Conservation (phyloP, 2,888 invertebrate genomes). For the Nomada goodeniana region DNA sequence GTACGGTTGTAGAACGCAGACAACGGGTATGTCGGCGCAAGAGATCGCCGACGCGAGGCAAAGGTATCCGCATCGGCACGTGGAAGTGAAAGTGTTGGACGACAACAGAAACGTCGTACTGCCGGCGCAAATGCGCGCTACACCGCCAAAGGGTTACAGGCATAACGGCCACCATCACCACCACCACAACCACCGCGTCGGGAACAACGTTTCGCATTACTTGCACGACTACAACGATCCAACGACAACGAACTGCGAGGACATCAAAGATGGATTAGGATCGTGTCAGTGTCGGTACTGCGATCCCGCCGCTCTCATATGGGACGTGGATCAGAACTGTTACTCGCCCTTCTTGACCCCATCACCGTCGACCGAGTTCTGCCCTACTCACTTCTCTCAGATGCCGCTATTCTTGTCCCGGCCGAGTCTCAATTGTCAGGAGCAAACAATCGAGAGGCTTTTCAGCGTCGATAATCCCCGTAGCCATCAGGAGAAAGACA, state of each 20-base stretch:
- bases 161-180: conserved; percentile 60
- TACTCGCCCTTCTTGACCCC: conserved; percentile 86
- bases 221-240: conserved; percentile 65
- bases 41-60: conserved; percentile 82
- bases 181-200: conserved; percentile 45
- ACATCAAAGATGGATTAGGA: conserved; percentile 73
- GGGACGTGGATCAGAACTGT: conserved; percentile 89
- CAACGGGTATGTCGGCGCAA: conserved; percentile 80
- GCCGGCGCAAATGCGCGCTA: conserved; percentile 65
- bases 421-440: conserved; percentile 67
- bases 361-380: conserved; percentile 72
- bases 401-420: conserved; percentile 66
- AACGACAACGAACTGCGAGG: conserved; percentile 69
- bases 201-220: conserved; percentile 63
- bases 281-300: conserved; percentile 91
- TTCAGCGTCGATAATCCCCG: conserved; percentile 84
- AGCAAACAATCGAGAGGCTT: conserved; percentile 65
- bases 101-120: conserved; percentile 81
- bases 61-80: conserved; percentile 82
- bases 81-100: conserved; percentile 86
- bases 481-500: conserved; percentile 70
- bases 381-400: conserved; percentile 59
- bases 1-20: conserved; percentile 68
- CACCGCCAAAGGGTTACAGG: conserved; percentile 58
- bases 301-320: conserved; percentile 90